phyloP scores from a whole-genome alignment of 2,797 vertebrate genomes.

The Gallirallus australis region DNA sequence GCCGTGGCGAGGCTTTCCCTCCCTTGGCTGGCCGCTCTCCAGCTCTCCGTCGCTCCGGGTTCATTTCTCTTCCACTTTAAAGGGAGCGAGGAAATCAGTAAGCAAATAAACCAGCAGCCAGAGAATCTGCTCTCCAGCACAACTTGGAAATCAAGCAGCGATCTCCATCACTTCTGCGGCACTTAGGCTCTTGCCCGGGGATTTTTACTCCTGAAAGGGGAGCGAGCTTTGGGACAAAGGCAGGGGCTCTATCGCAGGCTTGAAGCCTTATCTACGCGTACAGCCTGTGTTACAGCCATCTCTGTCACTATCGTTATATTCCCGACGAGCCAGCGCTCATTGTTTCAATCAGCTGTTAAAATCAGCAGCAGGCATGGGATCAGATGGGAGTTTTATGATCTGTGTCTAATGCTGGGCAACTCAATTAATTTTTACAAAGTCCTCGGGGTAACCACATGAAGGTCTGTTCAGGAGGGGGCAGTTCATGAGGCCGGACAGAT shows the following conservation, averaged over 20 bases:
- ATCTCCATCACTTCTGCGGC: background rate
- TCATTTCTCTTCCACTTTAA: background rate
- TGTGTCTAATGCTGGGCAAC: constrained; percentile 49
- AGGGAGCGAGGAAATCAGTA: background rate
- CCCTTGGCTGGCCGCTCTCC: background rate
- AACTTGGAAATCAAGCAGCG: background rate
- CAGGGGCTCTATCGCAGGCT: background rate
- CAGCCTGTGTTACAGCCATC: background rate
- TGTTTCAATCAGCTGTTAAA: constrained; percentile 23
- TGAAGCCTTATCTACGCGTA: background rate
- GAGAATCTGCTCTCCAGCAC: background rate
- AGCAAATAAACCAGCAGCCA: background rate
- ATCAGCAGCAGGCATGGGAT: constrained; percentile 22
- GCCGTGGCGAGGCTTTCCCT: background rate
- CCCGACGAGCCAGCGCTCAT: background rate
- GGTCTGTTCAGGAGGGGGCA: background rate
- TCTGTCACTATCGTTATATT: background rate
- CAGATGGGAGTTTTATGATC: constrained; percentile 55
- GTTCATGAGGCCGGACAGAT: accelerated
- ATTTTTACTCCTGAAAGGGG: background rate
- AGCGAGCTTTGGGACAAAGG: background rate
- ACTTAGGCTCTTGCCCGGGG: background rate
- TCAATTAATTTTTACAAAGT: constrained; percentile 50
- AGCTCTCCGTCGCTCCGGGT: background rate
- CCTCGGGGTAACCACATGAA: constrained; percentile 11